These are phyloP conservation scores for Botrylloides violaceus DNA, from an alignment of 23 tunicate species.

Conservation along the genomic window DNA sequence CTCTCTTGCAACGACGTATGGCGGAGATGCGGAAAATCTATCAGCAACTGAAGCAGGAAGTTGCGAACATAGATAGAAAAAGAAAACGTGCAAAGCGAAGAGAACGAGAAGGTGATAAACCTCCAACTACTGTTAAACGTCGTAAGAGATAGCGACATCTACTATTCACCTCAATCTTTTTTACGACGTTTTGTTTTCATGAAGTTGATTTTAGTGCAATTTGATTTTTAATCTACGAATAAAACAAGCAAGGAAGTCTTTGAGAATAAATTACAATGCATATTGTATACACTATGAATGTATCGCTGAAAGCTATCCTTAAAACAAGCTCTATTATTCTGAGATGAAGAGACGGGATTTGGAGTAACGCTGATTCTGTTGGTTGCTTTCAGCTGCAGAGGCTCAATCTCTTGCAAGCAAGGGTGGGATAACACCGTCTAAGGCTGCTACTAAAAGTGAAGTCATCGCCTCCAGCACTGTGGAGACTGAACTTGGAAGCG, in stretches of 20 bases:
- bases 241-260: too few species aligned
- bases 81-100: constrained; percentile 72
- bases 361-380: too few species aligned
- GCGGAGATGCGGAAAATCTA: constrained; percentile 67
- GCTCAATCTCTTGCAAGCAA: not conserved
- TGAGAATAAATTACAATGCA: too few species aligned
- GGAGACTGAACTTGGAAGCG: not conserved
- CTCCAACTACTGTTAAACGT: not conserved
- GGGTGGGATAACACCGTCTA: not conserved
- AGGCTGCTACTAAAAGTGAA: not conserved
- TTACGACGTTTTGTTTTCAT: too few species aligned
- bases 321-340: too few species aligned
- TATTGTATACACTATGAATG: too few species aligned
- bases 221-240: too few species aligned
- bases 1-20: constrained; percentile 37
- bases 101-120: constrained; percentile 62
- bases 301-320: too few species aligned
- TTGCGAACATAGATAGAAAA: constrained; percentile 70
- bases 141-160: not conserved
- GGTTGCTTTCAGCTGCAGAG: constrained; percentile 2
- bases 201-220: too few species aligned
- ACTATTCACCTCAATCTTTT: not conserved
- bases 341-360: too few species aligned
- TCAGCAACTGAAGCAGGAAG: constrained; percentile 79
- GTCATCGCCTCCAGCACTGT: not conserved